Base-by-base conservation (phyloP, 2,888 invertebrate genomes). In the Apodemia mormo region DNA sequence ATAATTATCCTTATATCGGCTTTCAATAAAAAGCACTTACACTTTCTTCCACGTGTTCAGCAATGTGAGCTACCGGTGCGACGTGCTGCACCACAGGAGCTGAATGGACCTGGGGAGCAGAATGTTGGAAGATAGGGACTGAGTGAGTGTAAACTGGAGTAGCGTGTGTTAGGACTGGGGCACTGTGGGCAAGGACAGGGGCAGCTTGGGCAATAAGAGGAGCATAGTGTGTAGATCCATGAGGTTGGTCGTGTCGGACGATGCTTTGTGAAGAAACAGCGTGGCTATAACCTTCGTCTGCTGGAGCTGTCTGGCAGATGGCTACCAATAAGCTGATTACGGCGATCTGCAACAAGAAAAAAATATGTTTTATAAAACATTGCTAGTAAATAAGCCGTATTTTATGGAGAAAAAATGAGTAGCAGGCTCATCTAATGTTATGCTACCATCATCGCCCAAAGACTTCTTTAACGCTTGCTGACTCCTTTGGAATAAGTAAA, bases 201-300 rank as follows among this genome's bases (percentile, higher is more conserved):
- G 76, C 56, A 54, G 78, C 72, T 68, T 88, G 85, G 40, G 79
- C 77, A n/a, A 82, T 72, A 4, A 81, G 74, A 0, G 81, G 78
- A 4, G 81, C 79, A 68, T 82, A 81, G 71, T 84, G 83, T 1
- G 78, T 77, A 67, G 78, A 76, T 67, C 87, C 85, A 54, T 84
- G 85, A 0, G 86, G 83, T 72, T 91, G 86, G 74, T 90, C 88
- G 72, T 92, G 91, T 66, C 86, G 89, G 73, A 88, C 76, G 74
- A 93, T 89, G 81, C 88, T 92, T 70, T 92, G 92, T 12, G 92
- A 90, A 29, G 93, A 92, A 22, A 93, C 80, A 4, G 91, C 90
- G 6, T 81, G 80, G 6, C 81, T 82, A 37, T 91, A 87, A 8
- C 86, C 83, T 4, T 89, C 82, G 22, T 87, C 86, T 54, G 94